phyloP scores from a whole-genome alignment of 2,113 vertebrate species.

The Macquaria australasica region DNA sequence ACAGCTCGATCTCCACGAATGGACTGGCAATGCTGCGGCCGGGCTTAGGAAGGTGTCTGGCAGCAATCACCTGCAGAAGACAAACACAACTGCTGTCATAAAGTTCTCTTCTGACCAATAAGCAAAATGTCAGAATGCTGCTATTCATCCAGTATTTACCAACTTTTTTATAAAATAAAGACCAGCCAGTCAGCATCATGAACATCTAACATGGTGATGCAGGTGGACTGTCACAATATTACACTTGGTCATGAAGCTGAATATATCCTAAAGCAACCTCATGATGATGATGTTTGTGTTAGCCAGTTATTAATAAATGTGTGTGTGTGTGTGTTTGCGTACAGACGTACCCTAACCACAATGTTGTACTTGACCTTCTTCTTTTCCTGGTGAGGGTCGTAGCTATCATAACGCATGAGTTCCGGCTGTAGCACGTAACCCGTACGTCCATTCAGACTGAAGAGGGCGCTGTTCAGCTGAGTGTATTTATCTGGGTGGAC shows the following conservation, averaged over 20 bases:
- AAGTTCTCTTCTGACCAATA: not conserved
- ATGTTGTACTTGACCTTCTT: constrained; percentile 86
- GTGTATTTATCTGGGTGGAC: constrained; percentile 91
- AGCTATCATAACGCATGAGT: constrained; percentile 89
- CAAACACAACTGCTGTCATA: not conserved
- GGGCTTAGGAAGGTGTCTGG: constrained; percentile 93
- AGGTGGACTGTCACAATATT: not conserved
- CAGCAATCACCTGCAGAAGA: constrained; percentile 90
- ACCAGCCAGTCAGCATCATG: not conserved
- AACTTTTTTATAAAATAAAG: not conserved
- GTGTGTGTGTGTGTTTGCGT: not conserved
- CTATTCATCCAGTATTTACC: not conserved
- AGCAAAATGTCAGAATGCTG: not conserved
- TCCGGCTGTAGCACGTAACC: constrained; percentile 97
- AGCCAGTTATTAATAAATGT: not conserved
- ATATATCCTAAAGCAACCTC: not conserved
- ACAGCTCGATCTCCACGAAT: constrained; percentile 96
- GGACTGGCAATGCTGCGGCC: constrained; percentile 94
- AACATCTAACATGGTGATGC: not conserved
- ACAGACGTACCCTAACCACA: constrained; percentile 72
- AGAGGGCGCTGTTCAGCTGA: constrained; percentile 94
- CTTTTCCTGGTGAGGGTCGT: constrained; percentile 89
- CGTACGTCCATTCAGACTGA: constrained; percentile 91
- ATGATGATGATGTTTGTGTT: not conserved
- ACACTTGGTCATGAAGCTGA: not conserved